Conservation (phyloP, 2,888 invertebrate genomes). For the Lycophotia porphyrea region DNA sequence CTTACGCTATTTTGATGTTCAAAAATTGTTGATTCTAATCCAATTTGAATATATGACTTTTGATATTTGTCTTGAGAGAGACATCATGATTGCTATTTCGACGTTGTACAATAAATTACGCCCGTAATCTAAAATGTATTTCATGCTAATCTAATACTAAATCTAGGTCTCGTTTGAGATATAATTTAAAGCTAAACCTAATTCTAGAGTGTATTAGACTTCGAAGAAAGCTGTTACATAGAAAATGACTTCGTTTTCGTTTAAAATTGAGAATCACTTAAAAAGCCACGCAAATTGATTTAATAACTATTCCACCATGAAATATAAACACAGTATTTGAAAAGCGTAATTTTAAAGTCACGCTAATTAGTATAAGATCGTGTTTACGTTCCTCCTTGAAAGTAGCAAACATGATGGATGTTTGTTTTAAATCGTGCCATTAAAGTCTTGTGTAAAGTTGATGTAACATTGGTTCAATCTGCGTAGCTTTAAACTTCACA, state of each 20-base stretch:
- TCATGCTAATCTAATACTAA: slow-evolving; percentile 6
- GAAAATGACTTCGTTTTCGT: not conserved
- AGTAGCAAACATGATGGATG: slow-evolving; percentile 38
- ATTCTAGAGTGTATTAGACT: slow-evolving; percentile 4
- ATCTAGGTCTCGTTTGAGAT: slow-evolving; percentile 4
- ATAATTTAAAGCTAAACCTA: not conserved
- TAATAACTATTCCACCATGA: not conserved
- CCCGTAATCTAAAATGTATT: not conserved
- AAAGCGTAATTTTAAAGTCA: slow-evolving; percentile 14
- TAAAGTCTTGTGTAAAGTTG: slow-evolving; percentile 30
- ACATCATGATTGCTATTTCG: not conserved
- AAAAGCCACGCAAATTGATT: not conserved
- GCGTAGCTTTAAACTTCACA: slow-evolving; percentile 13
- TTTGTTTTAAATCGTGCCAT: slow-evolving; percentile 28
- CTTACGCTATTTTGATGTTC: not conserved
- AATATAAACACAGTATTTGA: slow-evolving; percentile 6
- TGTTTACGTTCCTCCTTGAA: not conserved
- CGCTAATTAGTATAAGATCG: slow-evolving; percentile 12
- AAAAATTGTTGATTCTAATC: not conserved
- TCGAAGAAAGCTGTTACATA: not conserved
- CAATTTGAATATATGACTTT: not conserved
- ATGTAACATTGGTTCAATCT: slow-evolving; percentile 39
- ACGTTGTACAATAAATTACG: not conserved
- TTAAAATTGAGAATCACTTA: not conserved
- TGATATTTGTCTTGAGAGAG: not conserved